These are phyloP conservation scores for Chouioia cunea DNA, from an alignment of 2,888 invertebrate species.

Conservation along the genomic window DNA sequence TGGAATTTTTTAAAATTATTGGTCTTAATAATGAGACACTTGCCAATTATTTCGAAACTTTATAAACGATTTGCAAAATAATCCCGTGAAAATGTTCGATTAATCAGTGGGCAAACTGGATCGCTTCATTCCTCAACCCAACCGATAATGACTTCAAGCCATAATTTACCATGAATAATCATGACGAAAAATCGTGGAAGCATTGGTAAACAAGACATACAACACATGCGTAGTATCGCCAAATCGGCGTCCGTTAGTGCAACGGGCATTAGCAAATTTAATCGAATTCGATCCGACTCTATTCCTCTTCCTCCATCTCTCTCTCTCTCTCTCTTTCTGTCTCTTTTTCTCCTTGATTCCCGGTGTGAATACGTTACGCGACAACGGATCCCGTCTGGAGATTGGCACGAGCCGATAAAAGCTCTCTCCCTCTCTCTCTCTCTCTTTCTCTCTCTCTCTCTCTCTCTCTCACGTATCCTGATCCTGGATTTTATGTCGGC, in stretches of 20 bases:
- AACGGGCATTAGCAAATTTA: conserved; percentile 29
- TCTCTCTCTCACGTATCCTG: conserved; percentile 35
- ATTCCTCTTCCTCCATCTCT: conserved; percentile 7
- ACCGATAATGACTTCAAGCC: no score
- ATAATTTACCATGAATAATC: no score
- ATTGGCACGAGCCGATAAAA: conserved; percentile 42
- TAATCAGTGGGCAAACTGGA: no score
- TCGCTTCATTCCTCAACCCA: conserved; percentile 4
- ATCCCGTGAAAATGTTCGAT: no score
- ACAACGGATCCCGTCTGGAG: conserved; percentile 37
- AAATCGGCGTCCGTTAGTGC: conserved; percentile 2
- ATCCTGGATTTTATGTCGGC: conserved; percentile 42
- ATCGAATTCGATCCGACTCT: conserved; percentile 30
- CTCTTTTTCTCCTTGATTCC: conserved; percentile 8
- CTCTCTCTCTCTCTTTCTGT: conserved; percentile 6
- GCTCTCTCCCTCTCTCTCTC: conserved; percentile 18
- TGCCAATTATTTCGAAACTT: no score
- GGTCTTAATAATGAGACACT: no score
- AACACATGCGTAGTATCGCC: not conserved
- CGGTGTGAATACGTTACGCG: conserved; percentile 20
- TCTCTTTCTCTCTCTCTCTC: conserved; percentile 6
- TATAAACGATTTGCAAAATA: no score
- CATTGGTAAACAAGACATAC: no score
- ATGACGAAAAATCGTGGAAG: no score
- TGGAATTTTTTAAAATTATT: no score